These are phyloP conservation scores for Brachycybe producta DNA, from an alignment of 2,888 invertebrate species.

Conservation along the genomic window DNA sequence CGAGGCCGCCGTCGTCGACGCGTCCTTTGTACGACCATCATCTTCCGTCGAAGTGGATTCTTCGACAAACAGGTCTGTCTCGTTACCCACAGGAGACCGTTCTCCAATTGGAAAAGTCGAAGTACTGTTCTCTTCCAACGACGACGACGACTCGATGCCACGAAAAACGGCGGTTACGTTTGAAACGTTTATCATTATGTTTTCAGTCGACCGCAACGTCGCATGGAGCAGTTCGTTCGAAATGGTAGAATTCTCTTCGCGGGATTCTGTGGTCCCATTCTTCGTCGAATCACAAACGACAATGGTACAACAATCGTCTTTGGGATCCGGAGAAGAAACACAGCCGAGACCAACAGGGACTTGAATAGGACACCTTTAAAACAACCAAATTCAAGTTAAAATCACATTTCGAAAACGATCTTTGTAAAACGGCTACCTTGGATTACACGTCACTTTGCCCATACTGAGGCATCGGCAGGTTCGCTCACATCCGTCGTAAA, in stretches of 20 bases:
- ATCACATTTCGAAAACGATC: not conserved
- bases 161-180: not conserved
- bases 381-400: not conserved
- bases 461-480: constrained; percentile 61
- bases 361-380: constrained; percentile 6
- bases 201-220: no score
- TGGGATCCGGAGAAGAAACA: constrained; percentile 7
- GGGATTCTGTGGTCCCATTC: not conserved
- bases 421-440: constrained; percentile 64
- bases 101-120: no score
- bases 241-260: no score
- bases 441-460: constrained; percentile 58
- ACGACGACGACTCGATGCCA: not conserved
- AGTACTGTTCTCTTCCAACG: not conserved
- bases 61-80: no score
- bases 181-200: not conserved
- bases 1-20: not conserved
- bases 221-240: no score
- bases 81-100: no score
- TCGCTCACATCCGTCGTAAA: constrained; percentile 67
- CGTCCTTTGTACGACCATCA: no score
- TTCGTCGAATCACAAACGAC: constrained; percentile 7
- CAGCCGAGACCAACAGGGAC: constrained; percentile 1
- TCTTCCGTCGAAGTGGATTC: no score
- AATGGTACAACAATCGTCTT: constrained; percentile 11